These are phyloP conservation scores for Cistogaster globosa DNA, from an alignment of 2,888 invertebrate genomes.

Conservation along the genomic window DNA sequence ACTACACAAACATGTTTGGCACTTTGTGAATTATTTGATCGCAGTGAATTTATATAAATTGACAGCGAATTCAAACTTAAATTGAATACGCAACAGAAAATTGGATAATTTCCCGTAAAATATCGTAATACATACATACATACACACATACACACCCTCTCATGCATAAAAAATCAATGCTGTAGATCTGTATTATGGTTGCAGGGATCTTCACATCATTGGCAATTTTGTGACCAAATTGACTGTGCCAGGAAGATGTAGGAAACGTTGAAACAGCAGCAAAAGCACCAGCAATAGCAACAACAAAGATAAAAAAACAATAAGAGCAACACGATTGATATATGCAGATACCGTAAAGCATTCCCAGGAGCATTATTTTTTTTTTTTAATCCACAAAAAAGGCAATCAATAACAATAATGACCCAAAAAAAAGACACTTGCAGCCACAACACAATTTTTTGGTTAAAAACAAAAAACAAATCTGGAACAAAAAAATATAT, in stretches of 20 bases:
- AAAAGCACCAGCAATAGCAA: constrained; percentile 39
- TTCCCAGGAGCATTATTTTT: constrained; percentile 79
- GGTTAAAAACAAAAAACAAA: constrained; percentile 15
- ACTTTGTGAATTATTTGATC: constrained; percentile 69
- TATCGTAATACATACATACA: constrained; percentile 51
- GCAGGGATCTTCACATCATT: constrained; percentile 68
- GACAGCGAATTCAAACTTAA: constrained; percentile 77
- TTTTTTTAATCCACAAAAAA: constrained; percentile 72
- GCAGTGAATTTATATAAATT: constrained; percentile 78
- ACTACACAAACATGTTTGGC: constrained; percentile 49
- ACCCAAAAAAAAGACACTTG: constrained; percentile 72
- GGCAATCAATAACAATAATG: constrained; percentile 72
- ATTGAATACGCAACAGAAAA: constrained; percentile 82
- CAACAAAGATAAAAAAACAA: constrained; percentile 7
- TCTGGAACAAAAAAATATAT: constrained; percentile 14
- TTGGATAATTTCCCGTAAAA: constrained; percentile 83
- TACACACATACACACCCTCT: background rate
- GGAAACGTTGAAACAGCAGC: constrained; percentile 50
- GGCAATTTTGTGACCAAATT: constrained; percentile 73
- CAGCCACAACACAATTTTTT: constrained; percentile 59
- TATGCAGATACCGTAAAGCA: constrained; percentile 78
- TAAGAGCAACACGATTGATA: constrained; percentile 78
- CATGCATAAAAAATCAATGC: constrained; percentile 55
- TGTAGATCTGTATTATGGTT: constrained; percentile 65
- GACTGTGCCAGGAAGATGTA: constrained; percentile 72